Percentiles rank a stretch among this genome's conserved stretches.
These are phyloP conservation scores for Temnothorax nylanderi DNA, from an alignment of 1,140 invertebrate genomes.

Conservation along the genomic window DNA sequence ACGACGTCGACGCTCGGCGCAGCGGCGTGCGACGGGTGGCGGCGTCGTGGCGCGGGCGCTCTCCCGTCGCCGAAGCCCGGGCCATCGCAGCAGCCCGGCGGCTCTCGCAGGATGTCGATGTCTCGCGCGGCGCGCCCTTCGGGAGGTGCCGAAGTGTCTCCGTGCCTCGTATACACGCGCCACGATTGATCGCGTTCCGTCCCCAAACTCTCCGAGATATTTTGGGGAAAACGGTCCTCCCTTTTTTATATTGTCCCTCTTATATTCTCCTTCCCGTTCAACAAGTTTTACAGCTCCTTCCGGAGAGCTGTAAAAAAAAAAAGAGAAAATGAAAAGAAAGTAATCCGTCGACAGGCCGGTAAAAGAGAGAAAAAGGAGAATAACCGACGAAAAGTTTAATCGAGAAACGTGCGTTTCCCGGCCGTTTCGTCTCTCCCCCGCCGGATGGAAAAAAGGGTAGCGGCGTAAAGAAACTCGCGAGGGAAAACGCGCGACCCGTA, in stretches of 20 bases:
- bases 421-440: background rate
- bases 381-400: background rate
- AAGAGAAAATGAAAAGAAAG: background rate
- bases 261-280: background rate
- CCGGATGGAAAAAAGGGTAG: background rate
- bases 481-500: slow-evolving; percentile 2
- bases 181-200: slow-evolving; percentile 75
- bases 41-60: slow-evolving; percentile 79
- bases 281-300: slow-evolving; percentile 14
- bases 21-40: slow-evolving; percentile 64
- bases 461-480: background rate
- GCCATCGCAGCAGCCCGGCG: slow-evolving; percentile 82
- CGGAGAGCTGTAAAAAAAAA: background rate
- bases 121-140: slow-evolving; percentile 79
- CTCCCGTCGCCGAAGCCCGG: slow-evolving; percentile 80
- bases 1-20: slow-evolving; percentile 37
- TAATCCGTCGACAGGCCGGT: background rate
- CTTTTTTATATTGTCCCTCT: background rate
- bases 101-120: slow-evolving; percentile 82
- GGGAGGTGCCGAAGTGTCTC: slow-evolving; percentile 77
- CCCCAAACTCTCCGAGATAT: slow-evolving; percentile 37
- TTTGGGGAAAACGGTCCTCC: slow-evolving; percentile 12
- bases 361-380: background rate
- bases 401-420: background rate
- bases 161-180: slow-evolving; percentile 60